Base-by-base conservation (phyloP, 2,113 vertebrate species). In the Mus musculus region DNA sequence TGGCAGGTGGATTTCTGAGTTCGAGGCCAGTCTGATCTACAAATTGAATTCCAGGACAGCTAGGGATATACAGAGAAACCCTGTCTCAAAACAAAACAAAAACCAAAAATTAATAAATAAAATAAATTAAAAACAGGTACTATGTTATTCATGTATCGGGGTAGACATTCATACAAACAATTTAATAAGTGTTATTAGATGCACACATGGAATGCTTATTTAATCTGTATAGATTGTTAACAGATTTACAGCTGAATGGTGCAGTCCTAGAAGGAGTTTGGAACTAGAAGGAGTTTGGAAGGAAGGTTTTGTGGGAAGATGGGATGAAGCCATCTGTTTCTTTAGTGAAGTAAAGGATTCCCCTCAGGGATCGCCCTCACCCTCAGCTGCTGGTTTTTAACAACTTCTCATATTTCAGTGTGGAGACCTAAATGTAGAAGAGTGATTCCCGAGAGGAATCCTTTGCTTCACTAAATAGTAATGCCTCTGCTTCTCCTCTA, bases 121-220 rank as follows among this genome's bases (percentile, higher is more conserved):
- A 42, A 42, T 42, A 42, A 42, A 42, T 42, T 42, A 42, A 42
- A 42, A 42, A 97, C 7, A 59, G 89, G 90, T 91, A 33, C 95
- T 95, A 87, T 95, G 80, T 81, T 24, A 46, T 82, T 94, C 17
- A 22, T 12, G 17, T 30, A 86, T 94, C 65, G 89, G 93, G 61
- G 95, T 65, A 91, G 69, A 72, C 75, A 72, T n/a, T 22, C 17
- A 61, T 93, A 91, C 81, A 88, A 97, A 91, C 81, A 88, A 97
- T 94, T 96, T 89, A 92, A 39, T 93, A 80, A 92, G 93, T 86
- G 0, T 0, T 63, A 33, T 56, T 12, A 46, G 61, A 92, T 63
- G 59, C 20, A 56, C 39, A 76, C 42, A 24, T 39, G 71, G 52
- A 52, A 33, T 76, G 84, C 49, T 49, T 28, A 56, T 52, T 28